phyloP scores from a whole-genome alignment of 2,888 invertebrate genomes.

The Metacarcinus magister region DNA sequence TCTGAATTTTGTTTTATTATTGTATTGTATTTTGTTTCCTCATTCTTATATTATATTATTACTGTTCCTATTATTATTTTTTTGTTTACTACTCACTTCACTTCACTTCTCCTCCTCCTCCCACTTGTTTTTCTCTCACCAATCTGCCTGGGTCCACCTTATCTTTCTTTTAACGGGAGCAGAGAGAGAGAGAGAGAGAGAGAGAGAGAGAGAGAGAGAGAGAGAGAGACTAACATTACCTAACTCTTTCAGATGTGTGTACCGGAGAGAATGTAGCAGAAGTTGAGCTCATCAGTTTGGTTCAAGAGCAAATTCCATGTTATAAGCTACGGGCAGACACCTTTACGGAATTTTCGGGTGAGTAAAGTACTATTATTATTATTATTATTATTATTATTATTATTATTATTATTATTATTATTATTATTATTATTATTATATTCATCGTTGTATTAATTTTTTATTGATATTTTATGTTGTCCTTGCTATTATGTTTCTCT shows the following conservation, averaged over 20 bases:
- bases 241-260: slow-evolving; percentile 91
- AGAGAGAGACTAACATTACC: too few relatives aligned
- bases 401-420: not conserved
- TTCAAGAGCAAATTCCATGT: slow-evolving; percentile 97
- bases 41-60: not conserved
- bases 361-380: slow-evolving; percentile 49
- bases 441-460: not conserved
- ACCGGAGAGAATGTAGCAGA: slow-evolving; percentile 96
- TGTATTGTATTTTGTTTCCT: too few relatives aligned
- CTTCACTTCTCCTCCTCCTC: not conserved
- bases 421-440: not conserved
- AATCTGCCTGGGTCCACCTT: too few relatives aligned
- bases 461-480: not conserved
- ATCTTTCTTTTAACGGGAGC: too few relatives aligned
- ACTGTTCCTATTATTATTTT: not conserved
- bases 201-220: too few relatives aligned
- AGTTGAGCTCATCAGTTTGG: slow-evolving; percentile 97
- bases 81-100: too few relatives aligned
- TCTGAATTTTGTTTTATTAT: too few relatives aligned
- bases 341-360: slow-evolving; percentile 94
- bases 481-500: not conserved
- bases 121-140: not conserved
- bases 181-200: too few relatives aligned
- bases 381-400: slow-evolving; percentile 47
- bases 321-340: slow-evolving; percentile 97